Evolutionary conservation across 2,888 invertebrate species (phyloP).

Genomic region (Drosophila pseudotakahashii): DNA sequence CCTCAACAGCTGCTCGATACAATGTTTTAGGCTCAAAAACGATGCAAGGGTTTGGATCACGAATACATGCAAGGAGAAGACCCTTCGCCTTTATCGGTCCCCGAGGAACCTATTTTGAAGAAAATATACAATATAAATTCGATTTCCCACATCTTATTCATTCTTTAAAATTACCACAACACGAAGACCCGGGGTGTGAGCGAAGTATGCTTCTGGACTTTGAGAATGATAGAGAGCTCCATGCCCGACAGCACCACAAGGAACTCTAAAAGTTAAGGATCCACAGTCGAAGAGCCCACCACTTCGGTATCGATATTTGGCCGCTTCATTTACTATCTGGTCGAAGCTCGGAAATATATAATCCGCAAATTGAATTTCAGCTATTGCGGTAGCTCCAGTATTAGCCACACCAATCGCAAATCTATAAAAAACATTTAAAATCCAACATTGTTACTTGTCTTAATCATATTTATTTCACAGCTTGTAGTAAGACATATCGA

Average conservation of each 20-base stretch:
- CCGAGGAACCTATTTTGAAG: slow-evolving; percentile 87
- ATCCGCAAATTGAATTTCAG: slow-evolving; percentile 99
- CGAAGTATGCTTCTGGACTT: slow-evolving; percentile 98
- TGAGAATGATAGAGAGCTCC: slow-evolving; percentile 99
- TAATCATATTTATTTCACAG: too few relatives aligned
- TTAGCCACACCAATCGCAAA: slow-evolving; percentile 97
- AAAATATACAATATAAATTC: not conserved
- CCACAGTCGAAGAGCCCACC: slow-evolving; percentile 96
- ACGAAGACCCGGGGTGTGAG: slow-evolving; percentile 93
- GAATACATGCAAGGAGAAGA: slow-evolving; percentile 93
- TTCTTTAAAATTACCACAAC: slow-evolving; percentile 88
- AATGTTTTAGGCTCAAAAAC: slow-evolving; percentile 98
- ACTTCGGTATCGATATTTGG: slow-evolving; percentile 96
- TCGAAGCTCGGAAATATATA: slow-evolving; percentile 99
- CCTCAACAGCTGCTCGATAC: slow-evolving; percentile 96
- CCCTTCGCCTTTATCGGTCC: slow-evolving; percentile 98
- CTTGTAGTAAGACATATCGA: too few relatives aligned
- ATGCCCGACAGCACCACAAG: slow-evolving; percentile 99
- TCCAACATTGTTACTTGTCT: too few relatives aligned
- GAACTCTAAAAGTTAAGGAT: slow-evolving; percentile 94
- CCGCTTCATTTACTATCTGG: slow-evolving; percentile 96
- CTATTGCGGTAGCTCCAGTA: slow-evolving; percentile 96
- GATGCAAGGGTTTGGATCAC: slow-evolving; percentile 95
- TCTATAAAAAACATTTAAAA: slow-evolving; percentile 28
- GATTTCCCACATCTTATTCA: not conserved